These are phyloP conservation scores for Aythya baeri DNA, from an alignment of 2,113 vertebrate species.

Conservation along the genomic window DNA sequence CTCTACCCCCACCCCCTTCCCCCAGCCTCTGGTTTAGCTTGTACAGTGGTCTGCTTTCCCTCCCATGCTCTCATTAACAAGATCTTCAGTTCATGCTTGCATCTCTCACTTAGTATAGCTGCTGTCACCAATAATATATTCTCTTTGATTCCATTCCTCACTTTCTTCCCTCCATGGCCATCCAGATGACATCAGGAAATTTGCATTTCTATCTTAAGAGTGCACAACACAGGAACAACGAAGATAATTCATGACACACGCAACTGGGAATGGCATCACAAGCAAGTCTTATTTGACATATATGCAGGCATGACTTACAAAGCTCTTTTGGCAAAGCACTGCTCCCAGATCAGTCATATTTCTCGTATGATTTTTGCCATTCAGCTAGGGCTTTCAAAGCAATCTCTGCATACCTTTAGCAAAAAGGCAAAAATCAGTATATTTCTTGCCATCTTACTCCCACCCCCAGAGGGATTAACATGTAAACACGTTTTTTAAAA, in stretches of 20 bases:
- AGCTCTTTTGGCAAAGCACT: neutral
- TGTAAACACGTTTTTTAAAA: neutral
- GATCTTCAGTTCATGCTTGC: neutral
- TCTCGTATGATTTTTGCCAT: neutral
- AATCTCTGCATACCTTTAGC: neutral
- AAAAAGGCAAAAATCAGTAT: neutral
- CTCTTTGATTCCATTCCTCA: constrained; percentile 40
- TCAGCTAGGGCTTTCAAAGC: neutral
- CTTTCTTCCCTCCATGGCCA: neutral
- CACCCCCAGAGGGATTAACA: neutral
- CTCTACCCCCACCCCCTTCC: neutral
- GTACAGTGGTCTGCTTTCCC: neutral
- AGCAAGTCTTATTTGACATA: neutral
- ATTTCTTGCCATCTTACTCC: neutral
- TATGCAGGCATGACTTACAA: accelerated
- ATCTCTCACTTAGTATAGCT: neutral
- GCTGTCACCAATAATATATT: constrained; percentile 43
- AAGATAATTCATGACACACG: neutral
- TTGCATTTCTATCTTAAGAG: constrained; percentile 30
- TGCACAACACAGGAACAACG: neutral
- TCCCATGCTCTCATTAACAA: constrained; percentile 19
- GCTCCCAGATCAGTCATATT: neutral
- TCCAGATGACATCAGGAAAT: constrained; percentile 19
- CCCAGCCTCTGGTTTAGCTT: accelerated
- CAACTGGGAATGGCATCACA: neutral